phyloP scores from a whole-genome alignment of 2,797 vertebrate species.

The Crocidura indochinensis region DNA sequence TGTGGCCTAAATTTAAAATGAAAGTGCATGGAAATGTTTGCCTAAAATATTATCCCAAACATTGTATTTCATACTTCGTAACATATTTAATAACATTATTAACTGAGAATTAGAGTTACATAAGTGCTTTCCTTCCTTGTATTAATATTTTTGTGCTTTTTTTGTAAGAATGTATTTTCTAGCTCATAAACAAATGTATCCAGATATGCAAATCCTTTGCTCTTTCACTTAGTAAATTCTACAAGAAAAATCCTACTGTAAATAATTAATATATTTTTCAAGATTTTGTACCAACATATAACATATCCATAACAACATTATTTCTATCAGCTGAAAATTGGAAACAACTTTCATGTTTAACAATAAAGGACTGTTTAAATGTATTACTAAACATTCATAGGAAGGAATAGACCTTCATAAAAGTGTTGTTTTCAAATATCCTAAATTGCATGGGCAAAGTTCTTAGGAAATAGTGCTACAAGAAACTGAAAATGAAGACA shows the following conservation, averaged over 20 bases:
- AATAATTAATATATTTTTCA: conserved; percentile 65
- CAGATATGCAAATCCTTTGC: conserved; percentile 53
- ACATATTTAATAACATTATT: conserved; percentile 31
- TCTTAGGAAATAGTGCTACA: background rate
- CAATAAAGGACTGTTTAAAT: conserved; percentile 77
- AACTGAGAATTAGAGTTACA: background rate
- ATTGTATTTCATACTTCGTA: background rate
- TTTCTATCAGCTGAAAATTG: conserved; percentile 59
- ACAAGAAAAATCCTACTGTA: conserved; percentile 53
- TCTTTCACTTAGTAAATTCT: conserved; percentile 52
- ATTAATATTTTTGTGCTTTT: conserved; percentile 5
- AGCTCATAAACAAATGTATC: conserved; percentile 19
- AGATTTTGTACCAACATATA: conserved; percentile 66
- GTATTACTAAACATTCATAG: conserved; percentile 58
- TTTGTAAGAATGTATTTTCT: conserved; percentile 5
- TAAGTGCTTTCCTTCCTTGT: conserved; percentile 22
- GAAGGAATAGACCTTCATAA: conserved; percentile 55
- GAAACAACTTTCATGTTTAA: conserved; percentile 68
- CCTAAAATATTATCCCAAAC: conserved; percentile 34
- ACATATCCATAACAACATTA: conserved; percentile 79
- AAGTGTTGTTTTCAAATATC: conserved; percentile 73
- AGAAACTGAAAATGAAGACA: conserved; percentile 42
- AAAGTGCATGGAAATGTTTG: conserved; percentile 20
- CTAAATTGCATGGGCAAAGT: conserved; percentile 20
- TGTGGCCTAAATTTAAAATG: too few relatives aligned